Conservation (phyloP, 2,888 invertebrate genomes). For the Pterostichus niger region DNA sequence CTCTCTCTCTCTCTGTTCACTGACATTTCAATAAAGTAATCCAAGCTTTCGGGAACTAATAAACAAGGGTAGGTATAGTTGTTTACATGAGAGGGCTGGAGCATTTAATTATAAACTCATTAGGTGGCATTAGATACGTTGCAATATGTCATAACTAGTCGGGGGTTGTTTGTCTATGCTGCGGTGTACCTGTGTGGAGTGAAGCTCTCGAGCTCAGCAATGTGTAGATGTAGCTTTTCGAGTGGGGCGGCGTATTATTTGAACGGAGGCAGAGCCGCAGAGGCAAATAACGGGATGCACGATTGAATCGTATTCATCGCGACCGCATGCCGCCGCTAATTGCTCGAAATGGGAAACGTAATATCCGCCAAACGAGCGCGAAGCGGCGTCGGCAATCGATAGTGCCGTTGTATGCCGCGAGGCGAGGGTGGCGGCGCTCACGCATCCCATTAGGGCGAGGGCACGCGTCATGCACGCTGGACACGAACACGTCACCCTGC, state of each 20-base stretch:
- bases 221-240: slow-evolving; percentile 22
- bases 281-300: slow-evolving; percentile 63
- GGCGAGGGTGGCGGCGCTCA: slow-evolving; percentile 16
- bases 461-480: slow-evolving; percentile 55
- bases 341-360: slow-evolving; percentile 67
- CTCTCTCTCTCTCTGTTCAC: not conserved
- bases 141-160: slow-evolving; percentile 45
- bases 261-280: slow-evolving; percentile 52
- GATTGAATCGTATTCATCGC: slow-evolving; percentile 67
- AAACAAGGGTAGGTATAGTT: not conserved
- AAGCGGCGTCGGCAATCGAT: slow-evolving; percentile 56
- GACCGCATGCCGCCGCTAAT: slow-evolving; percentile 66
- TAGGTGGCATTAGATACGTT: slow-evolving; percentile 29
- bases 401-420: slow-evolving; percentile 37
- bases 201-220: slow-evolving; percentile 2
- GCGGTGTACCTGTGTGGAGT: slow-evolving; percentile 5
- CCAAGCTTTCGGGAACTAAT: not conserved
- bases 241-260: slow-evolving; percentile 55
- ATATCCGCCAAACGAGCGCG: slow-evolving; percentile 63
- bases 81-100: slow-evolving; percentile 7
- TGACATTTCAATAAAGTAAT: slow-evolving; percentile 32
- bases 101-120: slow-evolving; percentile 48
- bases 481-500: slow-evolving; percentile 39
- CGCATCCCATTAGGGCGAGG: slow-evolving; percentile 13
- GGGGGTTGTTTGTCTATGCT: not conserved